Percentiles rank a stretch among this genome's conserved stretches.
Conservation (phyloP, 2,797 vertebrate species). For the Rhynchonycteris naso region DNA sequence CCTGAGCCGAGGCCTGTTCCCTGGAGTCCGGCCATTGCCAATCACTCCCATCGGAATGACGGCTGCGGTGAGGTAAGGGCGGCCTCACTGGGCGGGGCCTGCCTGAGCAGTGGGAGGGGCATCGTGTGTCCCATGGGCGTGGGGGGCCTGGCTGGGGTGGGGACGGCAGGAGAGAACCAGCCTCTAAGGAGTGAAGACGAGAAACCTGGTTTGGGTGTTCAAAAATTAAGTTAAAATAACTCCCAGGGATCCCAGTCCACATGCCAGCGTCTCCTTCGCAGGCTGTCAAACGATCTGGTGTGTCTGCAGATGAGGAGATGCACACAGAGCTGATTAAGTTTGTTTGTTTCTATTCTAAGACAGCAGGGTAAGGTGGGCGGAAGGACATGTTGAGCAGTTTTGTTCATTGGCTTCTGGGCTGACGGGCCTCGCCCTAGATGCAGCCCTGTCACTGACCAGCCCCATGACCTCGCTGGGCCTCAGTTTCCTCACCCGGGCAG, state of each 20-base stretch:
- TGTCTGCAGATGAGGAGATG: background rate
- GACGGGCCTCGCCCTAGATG: background rate
- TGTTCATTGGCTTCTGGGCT: background rate
- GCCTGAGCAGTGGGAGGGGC: background rate
- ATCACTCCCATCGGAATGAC: slow-evolving; percentile 94
- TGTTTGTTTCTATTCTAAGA: background rate
- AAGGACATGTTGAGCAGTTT: background rate
- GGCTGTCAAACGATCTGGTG: background rate
- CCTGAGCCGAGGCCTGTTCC: slow-evolving; percentile 94
- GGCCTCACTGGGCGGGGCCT: background rate
- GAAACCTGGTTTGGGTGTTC: background rate
- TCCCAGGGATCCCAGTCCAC: background rate
- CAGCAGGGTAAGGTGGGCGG: background rate
- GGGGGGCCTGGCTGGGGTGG: too few relatives aligned
- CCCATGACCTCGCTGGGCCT: background rate
- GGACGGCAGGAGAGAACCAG: background rate
- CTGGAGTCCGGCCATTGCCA: slow-evolving; percentile 95
- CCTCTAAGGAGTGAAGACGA: background rate
- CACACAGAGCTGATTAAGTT: too few relatives aligned
- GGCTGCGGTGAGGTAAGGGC: slow-evolving; percentile 93
- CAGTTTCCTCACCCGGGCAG: background rate
- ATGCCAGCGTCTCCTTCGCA: background rate
- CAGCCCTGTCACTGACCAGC: background rate
- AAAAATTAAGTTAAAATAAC: background rate
- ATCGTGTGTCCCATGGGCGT: rapidly evolving